Percentiles rank a stretch among this genome's conserved stretches.
These are phyloP conservation scores for Sitta carolinensis DNA, from an alignment of 2,797 vertebrate genomes.

Conservation along the genomic window DNA sequence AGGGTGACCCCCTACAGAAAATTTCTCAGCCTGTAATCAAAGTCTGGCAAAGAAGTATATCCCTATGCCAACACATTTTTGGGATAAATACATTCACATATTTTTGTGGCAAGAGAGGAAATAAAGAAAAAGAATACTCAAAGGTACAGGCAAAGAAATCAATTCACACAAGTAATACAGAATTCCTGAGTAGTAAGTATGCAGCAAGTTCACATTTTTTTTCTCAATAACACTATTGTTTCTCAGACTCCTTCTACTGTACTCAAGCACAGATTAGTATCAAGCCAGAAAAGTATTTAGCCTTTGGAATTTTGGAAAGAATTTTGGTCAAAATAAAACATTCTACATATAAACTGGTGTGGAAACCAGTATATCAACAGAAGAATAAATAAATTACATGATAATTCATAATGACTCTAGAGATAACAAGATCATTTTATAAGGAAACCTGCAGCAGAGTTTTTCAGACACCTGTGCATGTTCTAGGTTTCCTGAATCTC, in stretches of 20 bases:
- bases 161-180: neutral
- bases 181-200: slow-evolving; percentile 33
- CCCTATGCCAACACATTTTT: neutral
- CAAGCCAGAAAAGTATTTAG: slow-evolving; percentile 23
- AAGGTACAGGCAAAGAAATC: neutral
- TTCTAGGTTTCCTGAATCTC: neutral
- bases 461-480: neutral
- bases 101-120: neutral
- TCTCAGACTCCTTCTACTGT: neutral
- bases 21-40: neutral
- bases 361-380: neutral
- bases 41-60: neutral
- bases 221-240: slow-evolving; percentile 48
- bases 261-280: slow-evolving; percentile 37
- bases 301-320: slow-evolving; percentile 14
- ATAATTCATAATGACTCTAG: neutral
- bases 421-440: neutral
- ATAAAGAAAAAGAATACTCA: neutral
- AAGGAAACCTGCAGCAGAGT: neutral
- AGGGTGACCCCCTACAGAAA: neutral
- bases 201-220: neutral
- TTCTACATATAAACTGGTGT: neutral
- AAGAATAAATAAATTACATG: neutral
- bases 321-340: neutral
- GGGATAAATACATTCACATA: neutral